Conservation (phyloP, 2,113 vertebrate species). For the Spermophilus dauricus region DNA sequence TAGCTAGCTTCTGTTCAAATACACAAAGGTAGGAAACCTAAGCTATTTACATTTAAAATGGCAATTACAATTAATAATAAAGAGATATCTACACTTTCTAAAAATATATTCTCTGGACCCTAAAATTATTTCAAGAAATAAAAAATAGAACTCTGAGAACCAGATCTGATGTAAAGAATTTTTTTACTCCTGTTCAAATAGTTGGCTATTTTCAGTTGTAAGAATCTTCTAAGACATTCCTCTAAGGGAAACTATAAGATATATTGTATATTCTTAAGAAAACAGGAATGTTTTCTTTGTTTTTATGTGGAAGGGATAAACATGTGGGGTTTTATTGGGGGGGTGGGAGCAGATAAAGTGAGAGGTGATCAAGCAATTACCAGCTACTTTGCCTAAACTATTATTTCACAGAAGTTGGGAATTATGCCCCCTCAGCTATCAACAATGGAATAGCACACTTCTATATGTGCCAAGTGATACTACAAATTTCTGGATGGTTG, state of each 20-base stretch:
- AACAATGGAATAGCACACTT: not conserved
- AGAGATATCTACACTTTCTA: slow-evolving; percentile 29
- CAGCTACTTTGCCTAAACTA: not conserved
- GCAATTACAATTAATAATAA: slow-evolving; percentile 60
- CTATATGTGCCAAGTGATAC: not conserved
- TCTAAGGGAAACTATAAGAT: not conserved
- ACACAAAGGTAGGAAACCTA: slow-evolving; percentile 49
- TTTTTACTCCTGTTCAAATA: slow-evolving; percentile 1
- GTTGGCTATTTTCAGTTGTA: not conserved
- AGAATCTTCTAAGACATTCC: not conserved
- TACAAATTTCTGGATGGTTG: not conserved
- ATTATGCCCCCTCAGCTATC: not conserved
- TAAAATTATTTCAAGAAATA: slow-evolving; percentile 42
- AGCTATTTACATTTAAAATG: slow-evolving; percentile 54
- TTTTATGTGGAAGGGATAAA: not conserved
- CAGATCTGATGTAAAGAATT: not conserved
- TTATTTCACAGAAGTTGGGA: not conserved
- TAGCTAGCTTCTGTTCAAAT: slow-evolving; percentile 64
- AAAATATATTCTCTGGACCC: slow-evolving; percentile 13
- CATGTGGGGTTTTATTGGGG: not conserved
- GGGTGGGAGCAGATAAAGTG: not conserved
- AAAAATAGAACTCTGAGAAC: not conserved
- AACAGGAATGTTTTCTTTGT: not conserved
- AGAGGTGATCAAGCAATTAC: not conserved
- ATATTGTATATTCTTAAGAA: not conserved